Evolutionary conservation across 2,113 vertebrate genomes (phyloP).

Genomic region (Epinephelus moara): DNA sequence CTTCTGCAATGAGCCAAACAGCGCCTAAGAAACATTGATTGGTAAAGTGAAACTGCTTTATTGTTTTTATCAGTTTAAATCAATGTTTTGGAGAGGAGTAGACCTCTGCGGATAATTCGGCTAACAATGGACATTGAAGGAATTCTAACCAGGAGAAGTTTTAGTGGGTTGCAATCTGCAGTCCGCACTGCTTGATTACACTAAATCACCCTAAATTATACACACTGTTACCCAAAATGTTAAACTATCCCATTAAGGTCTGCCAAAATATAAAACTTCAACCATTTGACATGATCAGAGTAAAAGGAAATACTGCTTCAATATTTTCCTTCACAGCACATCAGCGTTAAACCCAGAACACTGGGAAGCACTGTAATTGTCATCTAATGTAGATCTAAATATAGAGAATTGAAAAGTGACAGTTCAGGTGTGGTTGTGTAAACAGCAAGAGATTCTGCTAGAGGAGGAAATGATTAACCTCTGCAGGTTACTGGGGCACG

Average conservation of each 20-base stretch:
- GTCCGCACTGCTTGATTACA: no score
- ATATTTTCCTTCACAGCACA: background rate
- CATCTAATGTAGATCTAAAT: conserved; percentile 27
- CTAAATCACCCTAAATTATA: no score
- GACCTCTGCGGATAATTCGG: no score
- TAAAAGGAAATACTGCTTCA: background rate
- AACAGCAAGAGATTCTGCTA: background rate
- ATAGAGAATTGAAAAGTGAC: background rate
- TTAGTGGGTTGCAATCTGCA: background rate
- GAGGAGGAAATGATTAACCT: conserved; percentile 9
- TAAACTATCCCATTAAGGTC: no score
- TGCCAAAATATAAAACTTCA: background rate
- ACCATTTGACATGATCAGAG: background rate
- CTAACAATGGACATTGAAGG: no score
- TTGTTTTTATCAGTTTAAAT: no score
- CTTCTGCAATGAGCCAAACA: no score
- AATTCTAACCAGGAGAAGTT: no score
- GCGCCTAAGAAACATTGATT: no score
- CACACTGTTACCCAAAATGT: no score
- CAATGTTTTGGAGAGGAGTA: no score
- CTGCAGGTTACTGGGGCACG: conserved; percentile 3
- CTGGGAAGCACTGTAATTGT: background rate
- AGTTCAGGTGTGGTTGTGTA: conserved; percentile 6
- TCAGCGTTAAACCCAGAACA: background rate
- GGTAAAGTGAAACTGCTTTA: no score